Percentiles rank a stretch among this genome's conserved stretches.
These are phyloP conservation scores for Synergus laeviventris DNA, from an alignment of 2,888 invertebrate genomes.

Conservation along the genomic window DNA sequence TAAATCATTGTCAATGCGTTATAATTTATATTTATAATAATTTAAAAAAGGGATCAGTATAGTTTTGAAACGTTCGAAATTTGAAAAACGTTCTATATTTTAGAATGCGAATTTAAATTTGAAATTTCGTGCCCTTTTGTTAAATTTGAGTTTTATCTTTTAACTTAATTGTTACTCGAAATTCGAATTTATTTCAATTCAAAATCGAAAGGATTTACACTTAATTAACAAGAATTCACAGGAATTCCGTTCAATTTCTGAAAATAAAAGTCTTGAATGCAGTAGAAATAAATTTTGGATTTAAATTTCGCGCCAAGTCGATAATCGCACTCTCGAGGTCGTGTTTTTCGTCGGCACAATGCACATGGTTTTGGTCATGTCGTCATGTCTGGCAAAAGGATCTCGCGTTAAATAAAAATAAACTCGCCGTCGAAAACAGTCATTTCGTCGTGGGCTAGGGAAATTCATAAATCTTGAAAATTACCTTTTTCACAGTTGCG, in stretches of 20 bases:
- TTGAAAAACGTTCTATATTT: no score
- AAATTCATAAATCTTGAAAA: background rate
- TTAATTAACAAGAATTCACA: no score
- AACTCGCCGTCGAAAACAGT: background rate
- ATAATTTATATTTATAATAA: no score
- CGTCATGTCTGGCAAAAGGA: background rate
- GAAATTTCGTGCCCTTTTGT: conserved; percentile 2
- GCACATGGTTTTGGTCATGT: background rate
- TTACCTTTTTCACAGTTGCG: background rate
- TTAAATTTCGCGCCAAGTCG: background rate
- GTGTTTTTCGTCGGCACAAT: background rate
- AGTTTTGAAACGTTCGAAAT: no score
- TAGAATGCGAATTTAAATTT: background rate
- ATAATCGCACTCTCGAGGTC: background rate
- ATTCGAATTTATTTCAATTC: no score
- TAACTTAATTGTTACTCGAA: no score
- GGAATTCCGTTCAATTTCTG: background rate
- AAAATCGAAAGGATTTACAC: no score
- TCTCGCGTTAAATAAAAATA: background rate
- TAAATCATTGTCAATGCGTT: no score
- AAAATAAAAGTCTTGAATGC: no score
- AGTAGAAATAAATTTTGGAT: background rate
- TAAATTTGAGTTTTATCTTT: no score
- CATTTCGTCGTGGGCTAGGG: background rate
- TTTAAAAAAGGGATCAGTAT: no score